Evolutionary conservation across 1,140 invertebrate species (phyloP), one percentile per base, ranked within the genome.

Genomic region (Saccostrea echinata): DNA sequence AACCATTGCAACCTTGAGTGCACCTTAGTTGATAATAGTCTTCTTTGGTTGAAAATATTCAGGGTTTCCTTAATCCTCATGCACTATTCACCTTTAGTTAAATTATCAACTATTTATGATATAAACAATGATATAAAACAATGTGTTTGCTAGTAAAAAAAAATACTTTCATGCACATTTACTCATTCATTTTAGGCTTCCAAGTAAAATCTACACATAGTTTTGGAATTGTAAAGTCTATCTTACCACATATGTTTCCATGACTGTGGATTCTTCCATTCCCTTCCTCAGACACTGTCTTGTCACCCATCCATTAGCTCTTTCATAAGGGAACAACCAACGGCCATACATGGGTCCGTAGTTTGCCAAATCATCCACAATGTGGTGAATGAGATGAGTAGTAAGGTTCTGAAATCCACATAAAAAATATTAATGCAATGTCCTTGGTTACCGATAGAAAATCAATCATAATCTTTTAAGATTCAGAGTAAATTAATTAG

Each of bases 181-280:
- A 21, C 9, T 57, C 21, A 21, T 16, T 16, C 12, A 21, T 16
- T 16, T 16, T 57, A 1, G 12, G 21, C 21, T 8, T 16, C 21
- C 21, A 16, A 16, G 55, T 57, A 1, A 16, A 16, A 16, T 1
- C 55, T 8, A 21, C 55, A 16, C 1, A 57, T 21, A 57, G 55
- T 57, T 57, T 57, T 57, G 55, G 21, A 80, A 30, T 24, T 33
- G 16, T 80, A 11, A 13, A 27, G 68, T n/a, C n/a, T n/a, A n/a
- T n/a, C 84, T 21, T 85, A 85, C 84, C 61, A 30, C n/a, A 51
- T 85, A 85, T 68, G 84, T 85, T 51, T 85, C 57, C 84, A 85
- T 85, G 18, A 85, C 57, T 61, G 84, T 68, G 35, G 84, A 64
- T n/a, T 85, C 61, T 43, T 85, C 84, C 21, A 68, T 57, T 43